A percentile compares a stretch with the other conserved stretches of the same genome.
These are phyloP conservation scores for Calosoma granatense DNA, from an alignment of 1,140 invertebrate genomes.

Conservation along the genomic window DNA sequence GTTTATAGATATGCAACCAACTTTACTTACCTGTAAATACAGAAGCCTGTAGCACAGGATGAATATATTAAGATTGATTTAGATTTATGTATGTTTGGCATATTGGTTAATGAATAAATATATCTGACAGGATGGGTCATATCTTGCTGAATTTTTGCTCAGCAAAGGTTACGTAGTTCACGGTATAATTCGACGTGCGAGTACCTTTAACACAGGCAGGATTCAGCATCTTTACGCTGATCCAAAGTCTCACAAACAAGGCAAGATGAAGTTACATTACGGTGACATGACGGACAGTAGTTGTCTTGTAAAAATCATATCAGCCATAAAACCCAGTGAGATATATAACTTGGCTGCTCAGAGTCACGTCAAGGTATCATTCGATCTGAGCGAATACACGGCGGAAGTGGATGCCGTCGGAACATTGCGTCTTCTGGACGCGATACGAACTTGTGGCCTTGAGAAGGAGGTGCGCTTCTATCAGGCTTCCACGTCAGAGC, in stretches of 20 bases:
- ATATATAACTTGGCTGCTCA: conserved; percentile 99
- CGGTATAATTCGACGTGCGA: conserved; percentile 88
- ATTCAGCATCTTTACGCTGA: conserved; percentile 95
- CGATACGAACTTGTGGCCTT: conserved; percentile 85
- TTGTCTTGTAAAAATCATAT: conserved; percentile 93
- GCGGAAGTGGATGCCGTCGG: conserved; percentile 98
- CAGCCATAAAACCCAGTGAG: conserved; percentile 72
- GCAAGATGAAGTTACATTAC: conserved; percentile 92
- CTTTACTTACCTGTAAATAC: background rate
- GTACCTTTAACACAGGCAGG: conserved; percentile 92
- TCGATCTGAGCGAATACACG: conserved; percentile 98
- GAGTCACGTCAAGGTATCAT: conserved; percentile 96
- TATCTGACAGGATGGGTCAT: conserved; percentile 96
- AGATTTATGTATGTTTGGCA: no score
- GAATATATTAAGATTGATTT: no score
- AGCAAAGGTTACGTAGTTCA: conserved; percentile 94
- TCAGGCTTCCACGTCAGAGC: conserved; percentile 96
- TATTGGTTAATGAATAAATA: no score
- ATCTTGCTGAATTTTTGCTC: conserved; percentile 92
- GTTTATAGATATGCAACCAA: no score
- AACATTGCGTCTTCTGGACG: conserved; percentile 88
- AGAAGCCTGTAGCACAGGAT: background rate
- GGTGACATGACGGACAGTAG: conserved; percentile 98
- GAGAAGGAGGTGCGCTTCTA: conserved; percentile 86
- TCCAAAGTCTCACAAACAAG: conserved; percentile 70